Evolutionary conservation across 1,140 invertebrate genomes (phyloP), one percentile per base, ranked within the genome.

Genomic region (Heliconius nattereri): DNA sequence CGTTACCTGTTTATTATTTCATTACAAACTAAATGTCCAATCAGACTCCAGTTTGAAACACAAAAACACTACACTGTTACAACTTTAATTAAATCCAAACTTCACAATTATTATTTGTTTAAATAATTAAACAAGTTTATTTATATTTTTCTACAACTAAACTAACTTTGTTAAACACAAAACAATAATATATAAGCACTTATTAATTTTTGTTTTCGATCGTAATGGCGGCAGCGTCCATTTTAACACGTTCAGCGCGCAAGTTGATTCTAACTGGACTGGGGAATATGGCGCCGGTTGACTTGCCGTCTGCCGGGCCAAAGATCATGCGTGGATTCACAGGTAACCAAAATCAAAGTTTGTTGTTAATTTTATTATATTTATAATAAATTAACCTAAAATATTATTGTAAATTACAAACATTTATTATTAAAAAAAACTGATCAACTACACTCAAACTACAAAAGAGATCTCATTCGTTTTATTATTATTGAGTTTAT

Each of bases 291-390:
- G 89, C 90, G 86, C 81, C 85, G 81, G 82, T 81, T 84, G 85
- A 79, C 84, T 83, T 81, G 81, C 85, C 60, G 86, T 84, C 83
- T 83, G 86, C 79, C 76, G 85, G 81, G 89, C 83, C 90, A 91
- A 90, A 92, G 90, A 91, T 89, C 86, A 92, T 89, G 85, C 89
- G 84, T 86, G 84, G 79, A 87, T 82, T 86, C 82, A 85, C 87
- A 90, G 89, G 85, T 90, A 81, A 85, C 60, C 23, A 66, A 77
- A 78, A 73, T 19, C 20, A n/a, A 57, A 57, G 7, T 57, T 57
- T 57, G n/a, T 57, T 57, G 3, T 66, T 26, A 26, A 57, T 57
- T 66, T 57, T n/a, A 57, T 57, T 20, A 19, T 23, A 57, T 57
- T n/a, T 54, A 7, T n/a, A 54, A 49, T 19, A 6, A 49, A 49